These are phyloP conservation scores for Trissolcus brochymenae DNA, from an alignment of 2,888 invertebrate species.

Conservation along the genomic window DNA sequence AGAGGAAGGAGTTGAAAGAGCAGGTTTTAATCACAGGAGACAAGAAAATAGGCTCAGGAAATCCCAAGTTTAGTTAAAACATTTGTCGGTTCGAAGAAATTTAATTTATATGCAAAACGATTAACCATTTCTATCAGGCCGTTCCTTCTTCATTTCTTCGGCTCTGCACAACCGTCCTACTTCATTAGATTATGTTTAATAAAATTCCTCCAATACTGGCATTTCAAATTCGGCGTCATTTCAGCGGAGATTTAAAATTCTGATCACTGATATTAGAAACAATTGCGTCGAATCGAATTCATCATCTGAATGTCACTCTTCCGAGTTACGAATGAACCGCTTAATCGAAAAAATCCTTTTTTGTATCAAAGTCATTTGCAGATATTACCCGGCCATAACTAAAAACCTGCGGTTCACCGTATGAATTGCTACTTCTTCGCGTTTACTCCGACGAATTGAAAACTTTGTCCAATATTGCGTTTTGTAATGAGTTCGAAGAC, in stretches of 20 bases:
- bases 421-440: conserved; percentile 60
- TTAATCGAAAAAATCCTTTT: conserved; percentile 56
- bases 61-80: conserved; percentile 68
- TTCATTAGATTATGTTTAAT: conserved; percentile 28
- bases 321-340: conserved; percentile 48
- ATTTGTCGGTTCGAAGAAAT: conserved; percentile 70
- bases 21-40: conserved; percentile 72
- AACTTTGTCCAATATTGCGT: conserved; percentile 63
- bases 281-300: conserved; percentile 37
- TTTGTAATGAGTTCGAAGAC: conserved; percentile 64
- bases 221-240: too few species aligned
- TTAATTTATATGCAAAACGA: conserved; percentile 74
- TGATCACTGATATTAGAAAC: background rate
- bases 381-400: conserved; percentile 54
- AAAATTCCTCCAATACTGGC: conserved; percentile 1
- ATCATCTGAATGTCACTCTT: conserved; percentile 44
- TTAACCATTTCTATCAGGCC: conserved; percentile 66
- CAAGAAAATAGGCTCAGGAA: conserved; percentile 67
- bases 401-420: conserved; percentile 58
- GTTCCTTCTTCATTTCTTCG: conserved; percentile 43
- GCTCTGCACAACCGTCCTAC: conserved; percentile 34
- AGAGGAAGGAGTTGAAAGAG: conserved; percentile 57
- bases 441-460: conserved; percentile 57
- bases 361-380: conserved; percentile 56
- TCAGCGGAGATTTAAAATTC: background rate